Base-by-base conservation (phyloP, 1,140 invertebrate genomes). In the Fopius arisanus region DNA sequence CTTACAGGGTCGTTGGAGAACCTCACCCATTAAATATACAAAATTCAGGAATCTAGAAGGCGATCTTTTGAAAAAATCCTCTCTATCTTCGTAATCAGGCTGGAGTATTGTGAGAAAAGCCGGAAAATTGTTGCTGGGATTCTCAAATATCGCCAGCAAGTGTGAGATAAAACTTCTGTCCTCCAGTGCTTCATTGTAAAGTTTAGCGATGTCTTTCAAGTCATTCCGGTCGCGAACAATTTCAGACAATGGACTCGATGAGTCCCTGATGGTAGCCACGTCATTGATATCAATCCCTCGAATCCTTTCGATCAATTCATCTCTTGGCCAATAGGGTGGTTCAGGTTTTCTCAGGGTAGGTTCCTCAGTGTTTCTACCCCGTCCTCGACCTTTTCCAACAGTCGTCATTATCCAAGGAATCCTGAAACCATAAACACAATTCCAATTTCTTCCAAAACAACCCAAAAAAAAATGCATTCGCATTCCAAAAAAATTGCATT, bases 131-230 rank as follows among this genome's bases (percentile, higher is more conserved):
- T 67, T 68, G 63, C 3, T 54, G 9, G 72, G 43, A 69, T 73
- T 48, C 21, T 77, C 37, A 16, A 73, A 73, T 48, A 72, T 78
- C 23, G 59, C 75, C 69, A 40, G 33, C 74, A 62, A 76, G 67
- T 72, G 78, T 76, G 3, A 59, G 74, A 9, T 73, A 70, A 78
- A 78, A 78, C 21, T 74, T 65, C 66, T 73, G 70, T 78, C 75
- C 1, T 69, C 73, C 31, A 72, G 67, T 40, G 73, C 78, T 59
- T 76, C 62, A 33, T 75, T 70, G 21, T 78, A 67, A n/a, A 79
- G 69, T 23, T 75, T 59, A 7, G 19, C 14, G 9, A 59, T 23
- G 43, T 48, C 14, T 12, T 14, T 19, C 43, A 48, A 7, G 54
- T 59, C 19, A 59, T 59, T 12, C 9, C 3, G 1, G 23, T 59